A percentile compares a stretch with the other conserved stretches of the same genome.
These are phyloP conservation scores for Noctua janthe DNA, from an alignment of 2,888 invertebrate genomes.

Conservation along the genomic window DNA sequence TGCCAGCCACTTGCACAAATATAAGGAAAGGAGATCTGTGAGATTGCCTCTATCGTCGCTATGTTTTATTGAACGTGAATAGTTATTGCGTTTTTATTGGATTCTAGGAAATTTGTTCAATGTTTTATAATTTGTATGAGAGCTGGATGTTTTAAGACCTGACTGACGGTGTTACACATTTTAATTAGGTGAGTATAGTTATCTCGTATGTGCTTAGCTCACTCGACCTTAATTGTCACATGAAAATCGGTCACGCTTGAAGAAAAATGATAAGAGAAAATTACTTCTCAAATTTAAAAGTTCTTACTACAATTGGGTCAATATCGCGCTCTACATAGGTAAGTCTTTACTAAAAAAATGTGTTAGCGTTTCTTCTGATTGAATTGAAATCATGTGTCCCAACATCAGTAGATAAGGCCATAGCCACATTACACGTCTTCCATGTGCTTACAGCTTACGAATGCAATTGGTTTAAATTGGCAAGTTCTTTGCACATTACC, in stretches of 20 bases:
- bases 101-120: slow-evolving; percentile 22
- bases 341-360: neutral
- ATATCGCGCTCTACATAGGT: slow-evolving; percentile 7
- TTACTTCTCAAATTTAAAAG: slow-evolving; percentile 16
- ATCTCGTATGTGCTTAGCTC: slow-evolving; percentile 42
- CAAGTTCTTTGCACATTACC: neutral
- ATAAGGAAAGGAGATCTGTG: slow-evolving; percentile 54
- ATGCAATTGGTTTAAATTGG: neutral
- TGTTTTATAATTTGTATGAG: slow-evolving; percentile 11
- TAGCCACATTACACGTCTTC: neutral
- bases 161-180: slow-evolving; percentile 27
- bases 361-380: neutral
- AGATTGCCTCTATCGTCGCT: slow-evolving; percentile 45
- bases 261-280: slow-evolving; percentile 61
- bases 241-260: slow-evolving; percentile 53
- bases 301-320: slow-evolving; percentile 2
- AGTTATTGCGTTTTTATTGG: slow-evolving; percentile 33
- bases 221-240: slow-evolving; percentile 55
- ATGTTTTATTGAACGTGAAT: slow-evolving; percentile 53
- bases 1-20: slow-evolving; percentile 71
- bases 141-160: slow-evolving; percentile 12
- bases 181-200: slow-evolving; percentile 39
- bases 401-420: neutral
- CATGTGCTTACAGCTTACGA: neutral
- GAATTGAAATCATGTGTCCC: neutral